Evolutionary conservation across 2,888 invertebrate genomes (phyloP).

Genomic region (Nycteola revayana): DNA sequence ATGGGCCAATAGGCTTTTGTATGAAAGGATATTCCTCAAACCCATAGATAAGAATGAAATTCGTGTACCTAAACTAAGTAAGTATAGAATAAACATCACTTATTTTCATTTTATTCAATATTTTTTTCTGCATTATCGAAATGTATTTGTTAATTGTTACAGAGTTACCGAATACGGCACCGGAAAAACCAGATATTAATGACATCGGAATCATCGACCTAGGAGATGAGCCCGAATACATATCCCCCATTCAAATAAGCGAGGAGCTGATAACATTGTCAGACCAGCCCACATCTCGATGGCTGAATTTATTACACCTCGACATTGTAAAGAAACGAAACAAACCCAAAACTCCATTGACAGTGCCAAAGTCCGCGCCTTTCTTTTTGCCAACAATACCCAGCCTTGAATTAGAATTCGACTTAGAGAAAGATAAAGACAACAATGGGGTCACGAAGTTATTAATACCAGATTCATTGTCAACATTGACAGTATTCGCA

Average conservation of each 20-base stretch:
- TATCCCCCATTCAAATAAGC: conserved; percentile 89
- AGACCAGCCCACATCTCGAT: conserved; percentile 91
- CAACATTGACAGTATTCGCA: conserved; percentile 86
- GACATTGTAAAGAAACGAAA: conserved; percentile 94
- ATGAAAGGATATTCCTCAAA: conserved; percentile 89
- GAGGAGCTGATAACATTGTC: conserved; percentile 92
- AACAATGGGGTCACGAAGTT: conserved; percentile 73
- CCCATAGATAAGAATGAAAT: conserved; percentile 81
- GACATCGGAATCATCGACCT: conserved; percentile 64
- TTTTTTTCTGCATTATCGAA: neutral
- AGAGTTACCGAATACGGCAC: conserved; percentile 72
- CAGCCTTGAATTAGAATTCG: conserved; percentile 91
- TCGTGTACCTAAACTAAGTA: conserved; percentile 65
- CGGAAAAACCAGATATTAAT: conserved; percentile 70
- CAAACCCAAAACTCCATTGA: conserved; percentile 92
- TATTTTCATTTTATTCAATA: conserved; percentile 1
- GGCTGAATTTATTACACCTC: conserved; percentile 94
- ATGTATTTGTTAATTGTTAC: conserved; percentile 40
- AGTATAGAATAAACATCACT: conserved; percentile 33
- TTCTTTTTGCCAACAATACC: conserved; percentile 97
- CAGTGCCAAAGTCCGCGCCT: conserved; percentile 93
- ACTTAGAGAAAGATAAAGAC: conserved; percentile 77
- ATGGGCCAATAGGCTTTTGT: conserved; percentile 96
- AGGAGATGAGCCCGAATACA: conserved; percentile 82
- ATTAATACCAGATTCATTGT: conserved; percentile 80